These are phyloP conservation scores for Eupeodes corollae DNA, from an alignment of 1,140 invertebrate genomes.

Conservation along the genomic window DNA sequence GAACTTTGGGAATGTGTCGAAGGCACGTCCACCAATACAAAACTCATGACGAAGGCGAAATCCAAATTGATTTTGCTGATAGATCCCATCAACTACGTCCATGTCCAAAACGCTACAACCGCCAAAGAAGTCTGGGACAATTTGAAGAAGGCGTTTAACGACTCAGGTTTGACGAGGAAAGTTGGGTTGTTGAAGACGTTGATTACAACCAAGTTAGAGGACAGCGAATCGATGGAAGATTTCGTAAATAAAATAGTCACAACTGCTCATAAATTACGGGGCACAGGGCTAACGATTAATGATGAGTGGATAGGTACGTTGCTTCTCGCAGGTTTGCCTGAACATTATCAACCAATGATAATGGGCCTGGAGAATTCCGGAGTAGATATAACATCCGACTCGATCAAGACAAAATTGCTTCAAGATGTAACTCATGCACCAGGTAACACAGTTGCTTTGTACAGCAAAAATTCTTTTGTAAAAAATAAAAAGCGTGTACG, in stretches of 20 bases:
- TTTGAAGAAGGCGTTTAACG: conserved; percentile 21
- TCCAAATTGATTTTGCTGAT: conserved; percentile 22
- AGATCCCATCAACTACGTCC: conserved; percentile 23
- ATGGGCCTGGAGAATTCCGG: conserved; percentile 31
- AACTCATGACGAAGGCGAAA: conserved; percentile 19
- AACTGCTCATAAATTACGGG: conserved; percentile 23
- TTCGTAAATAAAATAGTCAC: conserved; percentile 29
- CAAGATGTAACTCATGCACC: conserved; percentile 14
- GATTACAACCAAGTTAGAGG: conserved; percentile 21
- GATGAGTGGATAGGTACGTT: conserved; percentile 29
- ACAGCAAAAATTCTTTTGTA: too few relatives aligned
- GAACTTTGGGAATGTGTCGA: neutral
- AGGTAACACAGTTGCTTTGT: too few relatives aligned
- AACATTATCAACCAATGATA: conserved; percentile 35
- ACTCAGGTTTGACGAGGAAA: conserved; percentile 25
- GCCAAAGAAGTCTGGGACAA: conserved; percentile 22
- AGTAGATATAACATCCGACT: conserved; percentile 22
- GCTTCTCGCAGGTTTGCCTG: conserved; percentile 29
- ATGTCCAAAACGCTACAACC: conserved; percentile 13
- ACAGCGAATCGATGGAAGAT: conserved; percentile 20
- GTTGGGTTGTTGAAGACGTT: conserved; percentile 23
- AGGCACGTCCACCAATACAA: conserved; percentile 14
- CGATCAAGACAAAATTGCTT: conserved; percentile 34
- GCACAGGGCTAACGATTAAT: conserved; percentile 22
- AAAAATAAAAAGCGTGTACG: too few relatives aligned